phyloP scores from a whole-genome alignment of 37 sponge, comb jelly and placozoan species.

The Haliclona indistincta region DNA sequence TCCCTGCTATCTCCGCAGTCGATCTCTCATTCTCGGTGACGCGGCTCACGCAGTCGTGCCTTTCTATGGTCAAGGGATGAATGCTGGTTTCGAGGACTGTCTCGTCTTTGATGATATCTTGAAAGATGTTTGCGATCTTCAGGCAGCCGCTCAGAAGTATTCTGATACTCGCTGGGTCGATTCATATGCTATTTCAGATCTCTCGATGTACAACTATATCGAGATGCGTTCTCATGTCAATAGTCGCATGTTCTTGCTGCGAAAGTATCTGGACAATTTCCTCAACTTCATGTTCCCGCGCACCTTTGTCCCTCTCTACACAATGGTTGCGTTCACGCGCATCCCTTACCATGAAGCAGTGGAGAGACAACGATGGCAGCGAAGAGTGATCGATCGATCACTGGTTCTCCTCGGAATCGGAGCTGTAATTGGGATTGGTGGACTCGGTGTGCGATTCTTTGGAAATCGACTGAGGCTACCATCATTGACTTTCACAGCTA shows the following conservation, averaged over 20 bases:
- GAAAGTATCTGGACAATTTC: slow-evolving; percentile 51
- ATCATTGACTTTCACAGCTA: no score
- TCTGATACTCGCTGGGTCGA: slow-evolving; percentile 51
- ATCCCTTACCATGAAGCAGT: slow-evolving; percentile 68
- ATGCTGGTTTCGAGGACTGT: slow-evolving; percentile 92
- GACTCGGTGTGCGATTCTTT: no score
- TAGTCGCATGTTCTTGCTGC: slow-evolving; percentile 45
- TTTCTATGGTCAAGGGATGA: slow-evolving; percentile 95
- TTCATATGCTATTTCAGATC: slow-evolving; percentile 81
- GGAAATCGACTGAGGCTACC: no score
- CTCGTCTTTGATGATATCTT: slow-evolving; percentile 67
- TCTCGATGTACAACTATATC: slow-evolving; percentile 88
- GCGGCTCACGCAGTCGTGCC: slow-evolving; percentile 97
- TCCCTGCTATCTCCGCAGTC: slow-evolving; percentile 66
- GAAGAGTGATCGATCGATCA: slow-evolving; percentile 12
- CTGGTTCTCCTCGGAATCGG: neutral
- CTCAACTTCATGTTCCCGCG: slow-evolving; percentile 61
- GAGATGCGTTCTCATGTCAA: slow-evolving; percentile 90
- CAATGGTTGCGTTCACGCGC: slow-evolving; percentile 82
- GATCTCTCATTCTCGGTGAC: slow-evolving; percentile 80
- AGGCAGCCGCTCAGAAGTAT: slow-evolving; percentile 57
- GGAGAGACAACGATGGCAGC: slow-evolving; percentile 38
- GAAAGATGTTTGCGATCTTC: slow-evolving; percentile 19
- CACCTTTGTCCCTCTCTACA: slow-evolving; percentile 74
- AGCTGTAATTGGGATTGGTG: neutral